These are phyloP conservation scores for Cerastis leucographa DNA, from an alignment of 2,888 invertebrate genomes.

Conservation along the genomic window DNA sequence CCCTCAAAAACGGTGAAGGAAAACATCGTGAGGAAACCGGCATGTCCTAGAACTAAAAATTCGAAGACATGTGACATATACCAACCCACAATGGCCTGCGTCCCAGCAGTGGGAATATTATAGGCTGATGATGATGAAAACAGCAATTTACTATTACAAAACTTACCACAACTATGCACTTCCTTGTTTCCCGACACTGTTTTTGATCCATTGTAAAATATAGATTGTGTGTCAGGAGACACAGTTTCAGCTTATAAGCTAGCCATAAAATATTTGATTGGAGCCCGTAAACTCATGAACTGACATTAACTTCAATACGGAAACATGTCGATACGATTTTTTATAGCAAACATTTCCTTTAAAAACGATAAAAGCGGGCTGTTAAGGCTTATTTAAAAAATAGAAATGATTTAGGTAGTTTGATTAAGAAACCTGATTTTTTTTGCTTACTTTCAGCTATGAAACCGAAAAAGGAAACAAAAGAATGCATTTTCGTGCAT, in stretches of 20 bases:
- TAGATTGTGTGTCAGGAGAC: conserved; percentile 55
- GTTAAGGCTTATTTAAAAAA: neutral
- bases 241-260: conserved; percentile 48
- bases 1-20: too few relatives aligned
- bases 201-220: conserved; percentile 45
- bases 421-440: neutral
- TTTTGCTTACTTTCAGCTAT: neutral
- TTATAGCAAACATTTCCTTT: too few relatives aligned
- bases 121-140: too few relatives aligned
- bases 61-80: too few relatives aligned
- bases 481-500: neutral
- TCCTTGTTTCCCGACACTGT: conserved; percentile 37
- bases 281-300: conserved; percentile 55
- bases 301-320: conserved; percentile 21
- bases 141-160: conserved; percentile 3
- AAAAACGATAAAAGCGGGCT: neutral
- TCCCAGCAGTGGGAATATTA: too few relatives aligned
- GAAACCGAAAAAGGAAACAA: neutral
- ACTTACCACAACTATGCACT: neutral
- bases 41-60: too few relatives aligned
- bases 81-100: too few relatives aligned
- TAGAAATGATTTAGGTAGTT: neutral
- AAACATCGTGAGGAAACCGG: too few relatives aligned
- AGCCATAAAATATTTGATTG: conserved; percentile 61
- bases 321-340: conserved; percentile 1